These are phyloP conservation scores for Athripsodes cinereus DNA, from an alignment of 2,888 invertebrate genomes.

Conservation along the genomic window DNA sequence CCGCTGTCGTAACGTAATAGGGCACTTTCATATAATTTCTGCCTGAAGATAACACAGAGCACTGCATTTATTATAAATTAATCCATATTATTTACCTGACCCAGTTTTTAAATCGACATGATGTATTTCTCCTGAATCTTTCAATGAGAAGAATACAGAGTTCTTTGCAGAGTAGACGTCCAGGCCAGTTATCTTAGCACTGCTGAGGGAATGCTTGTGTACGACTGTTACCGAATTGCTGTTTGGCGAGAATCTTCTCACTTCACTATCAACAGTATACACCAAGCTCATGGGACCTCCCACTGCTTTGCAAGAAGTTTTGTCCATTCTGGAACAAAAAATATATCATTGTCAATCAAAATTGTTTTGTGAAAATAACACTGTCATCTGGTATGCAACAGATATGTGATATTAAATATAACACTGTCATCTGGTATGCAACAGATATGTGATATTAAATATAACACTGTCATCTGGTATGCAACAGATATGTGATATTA, in stretches of 20 bases:
- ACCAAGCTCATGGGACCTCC: slow-evolving; percentile 50
- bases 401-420: neutral
- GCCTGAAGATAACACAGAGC: too few relatives aligned
- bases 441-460: neutral
- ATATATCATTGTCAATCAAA: neutral
- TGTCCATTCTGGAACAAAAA: slow-evolving; percentile 46
- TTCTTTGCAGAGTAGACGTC: slow-evolving; percentile 44
- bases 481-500: neutral
- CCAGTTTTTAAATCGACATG: slow-evolving; percentile 37
- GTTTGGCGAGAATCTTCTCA: slow-evolving; percentile 40
- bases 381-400: too few relatives aligned
- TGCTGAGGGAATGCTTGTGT: slow-evolving; percentile 41
- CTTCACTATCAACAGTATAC: slow-evolving; percentile 50
- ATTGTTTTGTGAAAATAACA: too few relatives aligned
- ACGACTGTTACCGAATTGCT: slow-evolving; percentile 35
- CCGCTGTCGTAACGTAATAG: too few relatives aligned
- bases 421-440: too few relatives aligned
- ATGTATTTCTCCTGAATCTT: slow-evolving; percentile 39
- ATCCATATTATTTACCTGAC: too few relatives aligned
- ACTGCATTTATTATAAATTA: too few relatives aligned
- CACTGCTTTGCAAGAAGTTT: slow-evolving; percentile 60
- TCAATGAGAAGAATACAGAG: slow-evolving; percentile 46
- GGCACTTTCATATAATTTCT: too few relatives aligned
- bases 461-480: neutral
- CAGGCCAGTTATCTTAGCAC: slow-evolving; percentile 47